Conservation (phyloP, 2,113 vertebrate species). For the Bambusicola thoracicus region DNA sequence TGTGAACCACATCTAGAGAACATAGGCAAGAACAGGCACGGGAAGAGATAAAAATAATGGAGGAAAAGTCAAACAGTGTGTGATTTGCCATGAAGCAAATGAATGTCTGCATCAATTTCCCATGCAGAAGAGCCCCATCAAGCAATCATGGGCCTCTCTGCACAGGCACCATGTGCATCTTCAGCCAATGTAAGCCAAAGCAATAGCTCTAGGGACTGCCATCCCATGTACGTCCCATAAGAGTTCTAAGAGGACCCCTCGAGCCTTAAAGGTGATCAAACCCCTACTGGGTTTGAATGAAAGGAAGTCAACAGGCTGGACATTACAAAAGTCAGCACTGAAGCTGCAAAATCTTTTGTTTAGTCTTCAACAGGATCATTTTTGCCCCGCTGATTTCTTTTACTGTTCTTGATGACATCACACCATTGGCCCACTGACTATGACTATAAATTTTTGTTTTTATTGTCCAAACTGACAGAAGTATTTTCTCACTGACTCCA, state of each 20-base stretch:
- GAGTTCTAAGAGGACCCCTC: neutral
- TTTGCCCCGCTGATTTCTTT: neutral
- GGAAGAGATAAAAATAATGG: neutral
- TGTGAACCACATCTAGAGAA: neutral
- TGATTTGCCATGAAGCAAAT: neutral
- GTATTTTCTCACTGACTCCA: slow-evolving; percentile 8
- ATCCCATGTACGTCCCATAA: neutral
- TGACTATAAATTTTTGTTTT: neutral
- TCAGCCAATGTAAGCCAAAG: neutral
- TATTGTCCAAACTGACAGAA: neutral
- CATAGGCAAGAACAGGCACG: neutral
- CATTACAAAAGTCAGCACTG: neutral
- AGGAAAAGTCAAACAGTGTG: neutral
- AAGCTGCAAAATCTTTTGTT: neutral
- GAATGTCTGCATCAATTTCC: neutral
- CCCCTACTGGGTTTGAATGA: neutral
- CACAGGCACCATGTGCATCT: too few species aligned
- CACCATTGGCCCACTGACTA: neutral
- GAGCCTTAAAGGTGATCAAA: neutral
- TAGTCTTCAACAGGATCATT: neutral
- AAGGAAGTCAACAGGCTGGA: neutral
- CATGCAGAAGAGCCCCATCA: neutral
- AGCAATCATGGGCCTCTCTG: fast-evolving
- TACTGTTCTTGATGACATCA: neutral
- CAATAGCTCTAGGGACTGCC: neutral